Evolutionary conservation across 2,888 invertebrate genomes (phyloP).

Genomic region (Phragmatobia fuliginosa): DNA sequence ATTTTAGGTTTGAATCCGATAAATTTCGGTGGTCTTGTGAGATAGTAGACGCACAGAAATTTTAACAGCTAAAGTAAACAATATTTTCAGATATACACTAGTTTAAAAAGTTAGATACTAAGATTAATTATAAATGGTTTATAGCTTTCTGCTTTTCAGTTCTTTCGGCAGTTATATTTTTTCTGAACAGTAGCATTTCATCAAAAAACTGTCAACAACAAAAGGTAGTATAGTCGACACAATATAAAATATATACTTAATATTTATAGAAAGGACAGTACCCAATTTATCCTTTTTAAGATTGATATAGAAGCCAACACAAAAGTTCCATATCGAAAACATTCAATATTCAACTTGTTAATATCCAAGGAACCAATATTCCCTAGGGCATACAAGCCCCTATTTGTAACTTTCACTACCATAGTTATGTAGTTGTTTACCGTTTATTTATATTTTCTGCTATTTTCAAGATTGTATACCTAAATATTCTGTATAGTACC

Average conservation of each 20-base stretch:
- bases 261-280: neutral
- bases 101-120: no score
- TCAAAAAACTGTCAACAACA: neutral
- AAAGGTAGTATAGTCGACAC: neutral
- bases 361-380: conserved; percentile 8
- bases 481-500: conserved; percentile 33
- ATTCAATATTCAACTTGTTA: conserved; percentile 14
- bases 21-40: neutral
- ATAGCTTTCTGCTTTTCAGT: no score
- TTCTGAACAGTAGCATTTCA: neutral
- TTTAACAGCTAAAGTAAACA: no score
- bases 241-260: neutral
- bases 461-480: conserved; percentile 19
- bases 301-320: conserved; percentile 2
- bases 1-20: neutral
- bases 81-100: no score
- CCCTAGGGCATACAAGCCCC: neutral
- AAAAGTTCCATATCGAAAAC: conserved; percentile 7
- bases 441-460: neutral
- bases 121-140: no score
- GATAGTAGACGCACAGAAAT: no score
- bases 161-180: no score
- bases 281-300: neutral
- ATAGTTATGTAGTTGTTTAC: neutral
- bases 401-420: neutral